Evolutionary conservation across 37 sponge, comb jelly and placozoan genomes (phyloP).

Genomic region (Mnemiopsis leidyi): DNA sequence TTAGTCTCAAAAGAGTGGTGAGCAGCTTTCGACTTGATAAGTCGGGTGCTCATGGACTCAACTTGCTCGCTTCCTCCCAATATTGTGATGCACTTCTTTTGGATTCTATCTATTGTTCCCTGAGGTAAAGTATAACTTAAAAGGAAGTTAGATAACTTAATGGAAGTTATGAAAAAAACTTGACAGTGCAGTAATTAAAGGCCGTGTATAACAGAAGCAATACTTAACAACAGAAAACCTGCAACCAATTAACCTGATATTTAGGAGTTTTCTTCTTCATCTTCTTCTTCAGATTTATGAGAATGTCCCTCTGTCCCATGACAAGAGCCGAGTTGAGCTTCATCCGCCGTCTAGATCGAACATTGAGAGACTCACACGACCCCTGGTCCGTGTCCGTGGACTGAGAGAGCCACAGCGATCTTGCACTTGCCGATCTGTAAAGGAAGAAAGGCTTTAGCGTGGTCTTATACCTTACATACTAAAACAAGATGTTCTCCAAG

Average conservation of each 20-base stretch:
- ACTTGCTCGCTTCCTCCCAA: background rate
- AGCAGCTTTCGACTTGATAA: conserved; percentile 25
- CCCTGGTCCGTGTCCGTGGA: background rate
- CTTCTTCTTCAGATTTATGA: conserved; percentile 58
- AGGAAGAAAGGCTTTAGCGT: too few relatives aligned
- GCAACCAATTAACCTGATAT: background rate
- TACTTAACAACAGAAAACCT: background rate
- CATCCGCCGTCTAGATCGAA: background rate
- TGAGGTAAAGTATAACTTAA: too few relatives aligned
- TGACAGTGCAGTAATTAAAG: background rate
- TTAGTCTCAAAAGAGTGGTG: conserved; percentile 6
- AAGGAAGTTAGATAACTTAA: too few relatives aligned
- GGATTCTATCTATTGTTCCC: background rate
- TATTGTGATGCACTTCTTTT: background rate
- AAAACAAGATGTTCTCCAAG: too few relatives aligned
- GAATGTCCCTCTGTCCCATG: conserved; percentile 36
- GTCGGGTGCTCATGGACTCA: background rate
- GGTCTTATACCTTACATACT: too few relatives aligned
- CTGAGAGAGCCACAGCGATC: conserved; percentile 2
- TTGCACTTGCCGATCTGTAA: background rate
- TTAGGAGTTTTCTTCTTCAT: conserved; percentile 56
- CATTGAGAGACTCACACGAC: conserved; percentile 34
- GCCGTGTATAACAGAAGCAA: too few relatives aligned
- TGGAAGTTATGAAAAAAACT: too few relatives aligned
- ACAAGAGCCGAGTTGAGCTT: conserved; percentile 6